These are phyloP conservation scores for Jaculus jaculus DNA, from an alignment of 2,113 vertebrate species.

Conservation along the genomic window DNA sequence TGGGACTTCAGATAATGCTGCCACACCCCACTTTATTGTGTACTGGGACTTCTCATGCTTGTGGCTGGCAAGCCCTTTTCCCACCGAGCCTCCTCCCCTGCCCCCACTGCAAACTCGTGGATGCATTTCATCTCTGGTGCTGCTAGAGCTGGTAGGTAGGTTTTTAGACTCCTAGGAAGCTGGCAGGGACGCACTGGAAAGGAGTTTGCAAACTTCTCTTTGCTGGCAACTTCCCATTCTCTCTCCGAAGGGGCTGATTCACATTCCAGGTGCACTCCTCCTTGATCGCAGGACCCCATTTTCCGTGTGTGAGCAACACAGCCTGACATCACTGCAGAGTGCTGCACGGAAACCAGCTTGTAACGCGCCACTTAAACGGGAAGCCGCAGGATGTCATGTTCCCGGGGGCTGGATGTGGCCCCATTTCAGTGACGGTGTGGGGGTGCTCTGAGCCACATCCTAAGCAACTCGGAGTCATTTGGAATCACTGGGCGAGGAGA, in stretches of 20 bases:
- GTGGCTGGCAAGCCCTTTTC: no score
- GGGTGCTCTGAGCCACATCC: not conserved
- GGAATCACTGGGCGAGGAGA: not conserved
- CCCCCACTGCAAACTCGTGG: no score
- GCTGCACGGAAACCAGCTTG: constrained; percentile 11
- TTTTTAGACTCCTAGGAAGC: not conserved
- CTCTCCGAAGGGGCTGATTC: not conserved
- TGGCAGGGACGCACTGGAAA: not conserved
- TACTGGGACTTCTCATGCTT: no score
- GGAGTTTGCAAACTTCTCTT: not conserved
- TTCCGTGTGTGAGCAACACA: not conserved
- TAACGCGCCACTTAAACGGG: constrained; percentile 39
- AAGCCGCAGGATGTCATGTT: not conserved
- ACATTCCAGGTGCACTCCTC: not conserved
- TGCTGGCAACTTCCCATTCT: not conserved
- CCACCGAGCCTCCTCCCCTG: no score
- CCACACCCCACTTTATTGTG: no score
- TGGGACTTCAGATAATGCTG: no score
- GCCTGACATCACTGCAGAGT: not conserved
- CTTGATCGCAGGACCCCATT: not conserved
- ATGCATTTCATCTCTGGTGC: not conserved
- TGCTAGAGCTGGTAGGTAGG: not conserved
- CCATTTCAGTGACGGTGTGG: constrained; percentile 16
- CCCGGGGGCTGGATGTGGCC: constrained; percentile 34
- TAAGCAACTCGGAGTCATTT: not conserved